Base-by-base conservation (phyloP, 2,888 invertebrate genomes). In the Cheilosia pagana region DNA sequence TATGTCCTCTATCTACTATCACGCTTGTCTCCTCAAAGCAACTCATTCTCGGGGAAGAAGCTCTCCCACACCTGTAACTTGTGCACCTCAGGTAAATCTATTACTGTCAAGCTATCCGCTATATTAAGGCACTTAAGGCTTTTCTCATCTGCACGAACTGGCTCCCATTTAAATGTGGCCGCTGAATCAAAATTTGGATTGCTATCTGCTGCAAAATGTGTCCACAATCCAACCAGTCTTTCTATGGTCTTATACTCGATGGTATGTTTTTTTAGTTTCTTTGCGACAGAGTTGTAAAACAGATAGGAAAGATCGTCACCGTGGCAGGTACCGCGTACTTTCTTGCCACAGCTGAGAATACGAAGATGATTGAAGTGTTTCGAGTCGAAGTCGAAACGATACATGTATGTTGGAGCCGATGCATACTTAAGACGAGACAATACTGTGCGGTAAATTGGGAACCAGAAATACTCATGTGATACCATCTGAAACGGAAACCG, bases 381-480 rank as follows among this genome's bases (percentile, higher is more conserved):
- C 63, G 92, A 92, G 85, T 92, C 92, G 68, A 91, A 91, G 41
- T 91, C 91, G 76, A 92, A 92, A 67, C 92, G 90, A 76, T 92
- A 92, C 55, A 92, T 67, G 88, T 90, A 92, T 68, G 91, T 92
- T 87, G 91, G 90, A 14, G 89, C 90, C n/a, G 86, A 65, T 23
- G 90, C 89, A 81, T 90, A 87, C 68, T 89, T 88, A 75, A 89
- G 71, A 62, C 92, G 90, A 23, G 90, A 90, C 85, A 90, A 88
- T 86, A 92, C 88, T 79, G 91, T 89, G 35, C 92, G 90, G 86
- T 91, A 90, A n/a, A 91, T 90, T 35, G 91, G 91, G 82, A 92
- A 92, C 91, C 91, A 92, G 87, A 92, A 92, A 63, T 90, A 89
- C 87, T 91, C 91, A 78, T 92, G 92, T 2, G 91, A 90, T 12